Evolutionary conservation across 2,888 invertebrate genomes (phyloP), one percentile per base, ranked within the genome.

Genomic region (Leucoma salicis): DNA sequence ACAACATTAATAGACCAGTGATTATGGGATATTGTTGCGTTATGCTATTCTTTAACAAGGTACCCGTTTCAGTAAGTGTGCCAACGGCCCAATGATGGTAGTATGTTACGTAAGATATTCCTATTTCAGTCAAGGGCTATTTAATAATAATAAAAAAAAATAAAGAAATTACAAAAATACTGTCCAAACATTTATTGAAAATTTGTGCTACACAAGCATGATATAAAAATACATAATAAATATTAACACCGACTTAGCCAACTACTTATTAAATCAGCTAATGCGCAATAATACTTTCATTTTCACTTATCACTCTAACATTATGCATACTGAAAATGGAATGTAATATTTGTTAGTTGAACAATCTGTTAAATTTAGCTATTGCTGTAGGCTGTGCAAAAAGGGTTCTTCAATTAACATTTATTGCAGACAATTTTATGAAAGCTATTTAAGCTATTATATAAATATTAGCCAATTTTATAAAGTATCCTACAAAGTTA

Each of bases 161-260:
- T n/a, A 34, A 34, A 11, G 8, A 14, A 16, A 21, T 10, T 13
- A 13, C 12, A 14, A n/a, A 34, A 49, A 42, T 54, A 66, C 57
- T 63, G 74, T 78, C 79, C 82, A 86, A 87, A 86, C 84, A 86
- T 89, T 87, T 88, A 88, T 83, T 89, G 84, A 83, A 84, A 82
- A 85, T 89, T 88, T 89, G 88, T 89, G 88, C 88, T 87, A 88
- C 87, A 86, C 71, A 88, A 88, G 88, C 88, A 78, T 86, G 75
- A 83, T 89, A 87, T 83, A 89, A 89, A 88, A 89, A 89, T 87
- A 88, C 85, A 82, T 76, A 82, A 86, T 78, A 85, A 88, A 87
- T 88, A 88, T 87, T 78, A 86, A 87, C 82, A 78, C 77, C 67
- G 74, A 84, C 83, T 81, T 84, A 82, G 85, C 83, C 76, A 82